These are phyloP conservation scores for Colinus virginianus DNA, from an alignment of 2,113 vertebrate genomes.

Conservation along the genomic window DNA sequence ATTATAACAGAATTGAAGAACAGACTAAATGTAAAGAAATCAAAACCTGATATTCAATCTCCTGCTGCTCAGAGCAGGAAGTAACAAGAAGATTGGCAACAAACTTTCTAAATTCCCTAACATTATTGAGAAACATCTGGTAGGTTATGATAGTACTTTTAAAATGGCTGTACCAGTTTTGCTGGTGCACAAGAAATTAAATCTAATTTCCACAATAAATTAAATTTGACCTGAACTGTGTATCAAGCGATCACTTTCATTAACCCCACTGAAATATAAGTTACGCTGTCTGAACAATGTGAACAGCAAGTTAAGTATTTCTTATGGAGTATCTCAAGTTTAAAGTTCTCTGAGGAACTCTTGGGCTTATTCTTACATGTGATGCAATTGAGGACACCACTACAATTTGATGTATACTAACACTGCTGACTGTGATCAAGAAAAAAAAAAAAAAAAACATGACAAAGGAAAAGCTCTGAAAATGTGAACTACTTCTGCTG, in stretches of 20 bases:
- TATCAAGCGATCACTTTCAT: slow-evolving; percentile 64
- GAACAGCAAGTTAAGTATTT: slow-evolving; percentile 68
- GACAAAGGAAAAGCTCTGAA: not conserved
- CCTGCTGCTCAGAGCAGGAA: not conserved
- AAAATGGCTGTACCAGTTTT: slow-evolving; percentile 14
- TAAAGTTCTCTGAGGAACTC: slow-evolving; percentile 43
- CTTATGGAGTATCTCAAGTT: slow-evolving; percentile 44
- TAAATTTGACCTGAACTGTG: slow-evolving; percentile 66
- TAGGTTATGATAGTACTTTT: not conserved
- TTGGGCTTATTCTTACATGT: slow-evolving; percentile 58
- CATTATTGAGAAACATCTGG: not conserved
- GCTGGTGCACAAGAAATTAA: not conserved
- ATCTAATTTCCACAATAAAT: slow-evolving; percentile 66
- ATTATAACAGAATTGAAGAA: not conserved
- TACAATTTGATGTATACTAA: slow-evolving; percentile 53
- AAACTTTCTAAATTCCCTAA: not conserved
- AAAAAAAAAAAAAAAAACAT: not conserved
- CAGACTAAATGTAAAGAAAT: not conserved
- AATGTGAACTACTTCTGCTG: slow-evolving; percentile 57
- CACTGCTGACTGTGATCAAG: slow-evolving; percentile 8
- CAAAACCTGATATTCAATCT: not conserved
- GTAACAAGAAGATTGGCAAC: not conserved
- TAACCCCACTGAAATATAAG: slow-evolving; percentile 59
- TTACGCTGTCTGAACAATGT: slow-evolving; percentile 37
- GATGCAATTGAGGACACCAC: slow-evolving; percentile 58